These are phyloP conservation scores for Apostichopus parvimensis DNA, from an alignment of 35 echinoderm and acorn worm species.

Conservation along the genomic window DNA sequence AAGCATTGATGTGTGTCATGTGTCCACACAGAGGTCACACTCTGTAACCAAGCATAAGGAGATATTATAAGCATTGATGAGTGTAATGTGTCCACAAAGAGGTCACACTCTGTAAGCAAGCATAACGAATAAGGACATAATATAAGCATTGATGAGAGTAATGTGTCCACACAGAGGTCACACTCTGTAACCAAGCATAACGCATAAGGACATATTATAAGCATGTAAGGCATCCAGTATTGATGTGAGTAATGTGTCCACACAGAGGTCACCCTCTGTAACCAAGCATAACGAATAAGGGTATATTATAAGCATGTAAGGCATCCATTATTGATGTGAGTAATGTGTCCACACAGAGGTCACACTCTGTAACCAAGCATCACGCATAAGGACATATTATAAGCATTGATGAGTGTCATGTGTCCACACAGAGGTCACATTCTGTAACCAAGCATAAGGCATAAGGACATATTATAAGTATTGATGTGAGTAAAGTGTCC, in stretches of 20 bases:
- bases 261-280: constrained; percentile 87
- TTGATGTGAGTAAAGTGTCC: constrained; percentile 73
- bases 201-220: no score
- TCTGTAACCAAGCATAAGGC: constrained; percentile 6
- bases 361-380: constrained; percentile 63
- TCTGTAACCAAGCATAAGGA: constrained; percentile 8
- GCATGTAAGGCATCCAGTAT: not conserved
- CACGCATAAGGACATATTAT: no score
- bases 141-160: constrained; percentile 49
- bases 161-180: constrained; percentile 87
- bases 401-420: constrained; percentile 53
- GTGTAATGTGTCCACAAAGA: constrained; percentile 80
- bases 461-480: no score
- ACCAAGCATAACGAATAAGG: no score
- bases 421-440: constrained; percentile 92
- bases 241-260: constrained; percentile 75
- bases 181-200: no score
- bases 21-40: constrained; percentile 92
- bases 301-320: not conserved
- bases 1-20: constrained; percentile 47
- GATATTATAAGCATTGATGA: constrained; percentile 26
- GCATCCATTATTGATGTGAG: constrained; percentile 48
- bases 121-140: not conserved
- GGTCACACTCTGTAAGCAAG: constrained; percentile 69
- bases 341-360: constrained; percentile 87